Evolutionary conservation across 23 tunicate species (phyloP), one percentile per base, ranked within the genome.

Genomic region (Trididemnum nubilum): DNA sequence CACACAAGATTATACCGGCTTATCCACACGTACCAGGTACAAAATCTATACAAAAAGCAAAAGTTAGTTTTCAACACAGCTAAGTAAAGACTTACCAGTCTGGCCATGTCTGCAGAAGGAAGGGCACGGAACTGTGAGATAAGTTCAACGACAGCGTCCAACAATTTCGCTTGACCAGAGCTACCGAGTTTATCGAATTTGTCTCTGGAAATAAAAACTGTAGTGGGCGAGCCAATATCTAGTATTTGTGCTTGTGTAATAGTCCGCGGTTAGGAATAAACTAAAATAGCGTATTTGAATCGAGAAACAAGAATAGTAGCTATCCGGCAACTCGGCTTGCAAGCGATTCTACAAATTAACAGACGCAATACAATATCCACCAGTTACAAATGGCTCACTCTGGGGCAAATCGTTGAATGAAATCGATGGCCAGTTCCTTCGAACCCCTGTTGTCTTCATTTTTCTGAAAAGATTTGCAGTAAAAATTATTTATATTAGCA

Each of bases 371-470:
- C n/a, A n/a, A n/a, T n/a, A n/a, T n/a, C n/a, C n/a, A n/a, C n/a
- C n/a, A n/a, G n/a, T n/a, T n/a, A n/a, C n/a, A n/a, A n/a, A n/a
- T n/a, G n/a, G 15, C 54, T 44, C 15, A 44, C 54, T 44, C 54
- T 44, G 54, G 54, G 9, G 15, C 54, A 34, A 83, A 83, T 22
- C 80, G 49, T 35, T 72, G 71, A 23, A 83, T 72, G 26, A 83
- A 57, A 32, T 24, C 57, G 30, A 83, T 83, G 2, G 85, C 85
- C 2, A 44, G 23, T 21, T 69, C 78, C 49, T 81, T 64, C 9
- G 74, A 7, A 34, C 26, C 15, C 54, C 15, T 15, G 9, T 15
- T 25, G 39, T 28, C 7, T 32, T 69, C 39, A 5, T 32, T 69
- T 27, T 69, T 18, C 38, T 34, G 71, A 28, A 49, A 49, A 49